Base-by-base conservation (phyloP, 2,113 vertebrate genomes). In the Semnornis frantzii region DNA sequence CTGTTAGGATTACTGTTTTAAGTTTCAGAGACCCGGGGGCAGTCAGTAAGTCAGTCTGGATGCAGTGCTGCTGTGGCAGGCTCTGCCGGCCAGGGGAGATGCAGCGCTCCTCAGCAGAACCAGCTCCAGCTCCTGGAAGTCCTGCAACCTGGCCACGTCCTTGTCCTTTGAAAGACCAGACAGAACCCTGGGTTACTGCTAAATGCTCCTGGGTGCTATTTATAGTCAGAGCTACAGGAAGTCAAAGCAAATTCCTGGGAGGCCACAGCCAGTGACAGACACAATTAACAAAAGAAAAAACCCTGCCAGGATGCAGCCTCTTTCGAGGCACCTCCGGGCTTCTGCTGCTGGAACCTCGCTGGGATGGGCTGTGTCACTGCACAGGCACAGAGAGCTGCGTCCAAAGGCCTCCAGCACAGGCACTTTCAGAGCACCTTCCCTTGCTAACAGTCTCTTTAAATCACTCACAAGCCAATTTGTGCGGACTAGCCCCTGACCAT, bases 81-180 rank as follows among this genome's bases (percentile, higher is more conserved):
- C 97, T 82, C 94, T 95, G 84, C 98, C 98, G 0, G 87, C 96
- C 58, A 98, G 85, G 8, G 95, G 19, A 1, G 81, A 83, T 8
- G 96, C 28, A 2, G 96, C 95, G 6, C 96, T 98, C 94, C 97
- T 97, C 70, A 33, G 10, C 71, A 99, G 92, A 58, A 99, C 98
- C 8, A 99, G 59, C 96, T 99, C 98, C 96, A 99, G 97, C 97
- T 99, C 99, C 80, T 99, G 98, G 89, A 99, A 99, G 96, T 99
- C 98, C 95, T 98, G 97, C 72, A 99, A 98, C 78, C 99, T 98
- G 59, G 98, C 98, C 70, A 99, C 98, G 19, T 99, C 98, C 97
- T 99, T 99, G 96, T 99, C 99, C 99, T 99, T 91, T 46, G 11
- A 27, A 55, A 85, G 60, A 88, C 88, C 20, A 60, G 42, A 85